These are phyloP conservation scores for Platyura marginata DNA, from an alignment of 1,140 invertebrate species.

Conservation along the genomic window DNA sequence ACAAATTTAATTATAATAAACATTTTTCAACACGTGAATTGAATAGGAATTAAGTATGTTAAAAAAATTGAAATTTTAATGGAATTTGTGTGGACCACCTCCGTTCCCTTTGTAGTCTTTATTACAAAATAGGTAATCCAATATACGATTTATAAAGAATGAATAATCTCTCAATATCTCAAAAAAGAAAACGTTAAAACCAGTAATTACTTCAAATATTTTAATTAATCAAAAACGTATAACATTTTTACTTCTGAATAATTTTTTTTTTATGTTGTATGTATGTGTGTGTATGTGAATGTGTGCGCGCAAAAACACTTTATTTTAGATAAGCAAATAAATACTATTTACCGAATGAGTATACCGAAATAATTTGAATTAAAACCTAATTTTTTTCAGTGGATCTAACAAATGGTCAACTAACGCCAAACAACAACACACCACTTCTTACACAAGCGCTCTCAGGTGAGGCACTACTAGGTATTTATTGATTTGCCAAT, in stretches of 20 bases:
- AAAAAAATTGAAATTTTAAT: too few species aligned
- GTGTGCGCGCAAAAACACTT: not conserved
- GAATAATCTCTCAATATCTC: too few species aligned
- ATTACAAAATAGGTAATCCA: too few species aligned
- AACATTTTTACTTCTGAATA: not conserved
- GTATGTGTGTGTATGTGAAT: not conserved
- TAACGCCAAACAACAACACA: slow-evolving; percentile 85
- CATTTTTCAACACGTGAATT: too few species aligned
- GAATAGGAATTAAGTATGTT: too few species aligned
- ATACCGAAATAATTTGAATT: not conserved
- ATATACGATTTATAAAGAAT: too few species aligned
- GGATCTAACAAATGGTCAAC: slow-evolving; percentile 84
- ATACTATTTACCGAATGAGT: not conserved
- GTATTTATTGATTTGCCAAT: not conserved
- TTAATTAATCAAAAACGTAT: not conserved
- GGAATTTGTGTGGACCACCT: too few species aligned
- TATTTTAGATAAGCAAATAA: not conserved
- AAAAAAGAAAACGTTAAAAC: too few species aligned
- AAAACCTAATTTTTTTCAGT: slow-evolving; percentile 47
- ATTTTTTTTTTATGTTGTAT: not conserved
- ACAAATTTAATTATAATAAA: too few species aligned
- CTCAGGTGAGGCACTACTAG: slow-evolving; percentile 51
- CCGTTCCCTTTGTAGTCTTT: too few species aligned
- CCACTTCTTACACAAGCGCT: slow-evolving; percentile 82
- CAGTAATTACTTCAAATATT: not conserved